Evolutionary conservation across 2,888 invertebrate species (phyloP), one percentile per base, ranked within the genome.

Genomic region (Enoplolaimus lenunculus): DNA sequence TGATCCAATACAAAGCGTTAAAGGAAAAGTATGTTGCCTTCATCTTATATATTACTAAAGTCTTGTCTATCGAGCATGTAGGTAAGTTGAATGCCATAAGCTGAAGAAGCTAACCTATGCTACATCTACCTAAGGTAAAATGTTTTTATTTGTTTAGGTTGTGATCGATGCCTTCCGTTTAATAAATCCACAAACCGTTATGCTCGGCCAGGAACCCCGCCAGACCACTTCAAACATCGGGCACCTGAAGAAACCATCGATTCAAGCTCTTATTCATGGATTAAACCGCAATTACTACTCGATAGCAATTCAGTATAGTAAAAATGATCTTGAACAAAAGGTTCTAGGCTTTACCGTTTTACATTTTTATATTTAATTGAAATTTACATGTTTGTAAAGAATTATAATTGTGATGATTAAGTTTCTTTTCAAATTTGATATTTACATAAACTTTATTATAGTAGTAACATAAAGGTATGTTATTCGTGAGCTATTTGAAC

Each of bases 121-220:
- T 57, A 13, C 13, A 57, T 13, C 26, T 57, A 57, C 57, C 16
- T 57, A 16, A 57, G 57, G 13, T 13, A 57, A 57, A 57, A 73
- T 16, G 45, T 74, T 72, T 45, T 60, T 74, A 77, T 68, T 72
- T 79, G 80, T 83, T 1, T 90, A 95, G 87, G 93, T 97, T 65
- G 97, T 97, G n/a, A 97, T 98, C 78, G 98, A 98, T 85, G 98
- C 98, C 74, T 98, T 98, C 85, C 89, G 97, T 77, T 87, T 98
- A 75, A 98, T 98, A 79, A 97, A 97, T 84, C 95, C 97, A 16
- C 97, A 97, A 81, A 94, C 94, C 90, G 90, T 98, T 89, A 95
- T 97, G 2, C 85, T 98, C 59, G 95, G 94, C 1, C 97, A 98
- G 82, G 98, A 98, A 81, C 97, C 98, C 0, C 85, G 98, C 71